Percentiles rank a stretch among this genome's conserved stretches.
Evolutionary conservation across 2,113 vertebrate species (phyloP).

Genomic region (Nesoenas mayeri): DNA sequence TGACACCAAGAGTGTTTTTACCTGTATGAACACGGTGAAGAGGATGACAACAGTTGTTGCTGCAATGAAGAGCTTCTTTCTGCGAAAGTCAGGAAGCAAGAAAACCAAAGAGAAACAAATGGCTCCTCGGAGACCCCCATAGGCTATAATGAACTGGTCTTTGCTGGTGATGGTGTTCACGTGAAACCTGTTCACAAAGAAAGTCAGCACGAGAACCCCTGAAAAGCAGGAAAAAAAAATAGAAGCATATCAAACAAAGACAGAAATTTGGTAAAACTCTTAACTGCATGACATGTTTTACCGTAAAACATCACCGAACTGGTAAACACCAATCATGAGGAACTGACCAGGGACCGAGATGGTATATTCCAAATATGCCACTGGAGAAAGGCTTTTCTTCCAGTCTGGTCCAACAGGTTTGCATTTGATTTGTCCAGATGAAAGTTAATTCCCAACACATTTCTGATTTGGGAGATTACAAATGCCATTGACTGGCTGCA

Average conservation of each 20-base stretch:
- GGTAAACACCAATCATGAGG: neutral
- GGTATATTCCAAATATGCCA: rapidly evolving
- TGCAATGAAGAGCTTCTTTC: constrained; percentile 85
- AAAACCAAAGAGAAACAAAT: constrained; percentile 87
- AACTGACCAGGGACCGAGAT: neutral
- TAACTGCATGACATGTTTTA: neutral
- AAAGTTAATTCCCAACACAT: neutral
- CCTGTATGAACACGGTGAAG: constrained; percentile 86
- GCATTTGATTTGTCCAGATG: neutral
- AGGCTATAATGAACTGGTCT: constrained; percentile 86
- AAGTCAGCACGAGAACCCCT: constrained; percentile 84
- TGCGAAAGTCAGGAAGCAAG: constrained; percentile 81
- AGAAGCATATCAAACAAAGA: neutral
- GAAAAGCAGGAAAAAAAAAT: neutral
- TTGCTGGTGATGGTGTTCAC: constrained; percentile 80
- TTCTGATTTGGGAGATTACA: neutral
- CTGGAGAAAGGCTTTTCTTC: neutral
- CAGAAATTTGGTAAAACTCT: neutral
- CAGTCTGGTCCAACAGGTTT: neutral
- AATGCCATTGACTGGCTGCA: too few species aligned
- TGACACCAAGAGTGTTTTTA: neutral
- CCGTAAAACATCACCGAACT: neutral
- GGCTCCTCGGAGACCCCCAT: constrained; percentile 80
- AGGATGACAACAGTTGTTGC: constrained; percentile 85
- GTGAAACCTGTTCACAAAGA: constrained; percentile 81